Conservation (phyloP, 1,140 invertebrate genomes). For the Drosophila punjabiensis region DNA sequence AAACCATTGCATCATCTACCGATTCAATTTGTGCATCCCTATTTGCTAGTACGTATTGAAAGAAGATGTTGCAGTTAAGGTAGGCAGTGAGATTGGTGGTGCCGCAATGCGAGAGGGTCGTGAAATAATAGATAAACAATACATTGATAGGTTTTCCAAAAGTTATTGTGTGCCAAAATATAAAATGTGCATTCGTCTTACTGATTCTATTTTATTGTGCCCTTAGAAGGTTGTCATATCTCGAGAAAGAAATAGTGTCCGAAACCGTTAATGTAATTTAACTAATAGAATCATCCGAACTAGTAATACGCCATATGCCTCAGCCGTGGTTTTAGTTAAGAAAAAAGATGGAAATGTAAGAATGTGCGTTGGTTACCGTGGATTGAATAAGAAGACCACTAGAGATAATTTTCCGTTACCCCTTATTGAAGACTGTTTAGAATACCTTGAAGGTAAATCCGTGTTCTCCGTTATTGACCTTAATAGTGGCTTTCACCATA, state of each 20-base stretch:
- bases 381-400: conserved; percentile 18
- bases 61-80: too few species aligned
- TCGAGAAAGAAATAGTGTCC: too few species aligned
- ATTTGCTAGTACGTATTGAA: too few species aligned
- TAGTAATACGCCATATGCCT: not conserved
- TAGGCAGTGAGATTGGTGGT: too few species aligned
- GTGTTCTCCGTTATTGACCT: conserved; percentile 2
- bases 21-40: too few species aligned
- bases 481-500: not conserved
- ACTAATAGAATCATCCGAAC: not conserved
- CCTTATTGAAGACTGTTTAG: conserved; percentile 21
- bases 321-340: too few species aligned
- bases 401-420: conserved; percentile 8
- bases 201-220: not conserved
- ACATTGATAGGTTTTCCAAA: conserved; percentile 1
- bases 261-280: too few species aligned
- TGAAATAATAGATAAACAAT: not conserved
- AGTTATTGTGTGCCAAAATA: not conserved
- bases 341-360: too few species aligned
- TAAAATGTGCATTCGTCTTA: not conserved
- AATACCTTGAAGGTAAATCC: not conserved
- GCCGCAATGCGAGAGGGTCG: not conserved
- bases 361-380: too few species aligned
- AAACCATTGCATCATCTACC: too few species aligned
- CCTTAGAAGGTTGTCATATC: too few species aligned